Evolutionary conservation across 1,140 invertebrate genomes (phyloP), one percentile per base, ranked within the genome.

Genomic region (Gryon sp.): DNA sequence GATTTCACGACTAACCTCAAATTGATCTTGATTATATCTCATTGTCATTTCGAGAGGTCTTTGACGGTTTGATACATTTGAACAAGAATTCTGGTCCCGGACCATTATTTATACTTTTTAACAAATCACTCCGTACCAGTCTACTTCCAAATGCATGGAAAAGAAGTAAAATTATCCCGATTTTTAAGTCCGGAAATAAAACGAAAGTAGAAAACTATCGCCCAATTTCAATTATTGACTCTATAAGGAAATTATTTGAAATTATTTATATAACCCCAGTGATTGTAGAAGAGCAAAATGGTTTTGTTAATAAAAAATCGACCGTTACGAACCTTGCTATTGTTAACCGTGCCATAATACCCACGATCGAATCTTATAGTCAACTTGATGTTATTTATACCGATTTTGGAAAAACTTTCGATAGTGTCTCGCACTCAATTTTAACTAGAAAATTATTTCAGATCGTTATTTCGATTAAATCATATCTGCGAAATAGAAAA

Each of bases 331-430:
- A 59, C 22, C 34, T 45, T 15, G 12, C 26, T 9, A 5, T 59
- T 5, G 4, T 45, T 1, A 43, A 6, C 2, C 12, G 45, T 1
- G 43, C 5, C 15, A 14, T 59, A 8, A 9, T 11, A 0, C 16
- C 43, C 0, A 9, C 16, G 4, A n/a, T 57, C 2, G 36, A 41
- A 1, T 0, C 3, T 12, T n/a, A 14, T 14, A 12, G 15, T 8
- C 52, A 57, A 45, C 14, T 45, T 32, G 53, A 59, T 38, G 20
- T 43, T 1, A 26, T 59, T 15, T 59, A 43, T 18, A 59, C 36
- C 1, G 52, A 55, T 16, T 55, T 55, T 41, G n/a, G 32, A 2
- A 53, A 53, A 11, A 34, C 52, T 2, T 59, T 59, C 22, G 53
- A 59, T 9, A 43, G 26, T 12, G 38, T 59, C 1, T n/a, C 38